Percentiles rank a stretch among this genome's conserved stretches.
These are phyloP conservation scores for Eurystomus gularis DNA, from an alignment of 2,113 vertebrate genomes.

Conservation along the genomic window DNA sequence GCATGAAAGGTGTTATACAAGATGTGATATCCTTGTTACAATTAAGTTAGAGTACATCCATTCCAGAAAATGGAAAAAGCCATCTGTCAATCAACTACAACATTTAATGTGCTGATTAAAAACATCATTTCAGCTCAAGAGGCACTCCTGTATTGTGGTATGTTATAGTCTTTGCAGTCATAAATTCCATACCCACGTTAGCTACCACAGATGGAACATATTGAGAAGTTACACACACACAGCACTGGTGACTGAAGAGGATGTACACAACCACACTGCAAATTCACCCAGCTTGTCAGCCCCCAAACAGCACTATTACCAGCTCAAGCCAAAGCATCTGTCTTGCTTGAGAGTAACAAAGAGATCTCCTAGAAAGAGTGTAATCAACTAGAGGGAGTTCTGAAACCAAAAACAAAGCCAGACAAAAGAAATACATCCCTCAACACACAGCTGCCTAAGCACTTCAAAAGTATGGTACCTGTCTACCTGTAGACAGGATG, in stretches of 20 bases:
- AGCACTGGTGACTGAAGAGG: conserved; percentile 32
- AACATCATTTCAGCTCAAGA: conserved; percentile 51
- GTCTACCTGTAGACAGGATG: neutral
- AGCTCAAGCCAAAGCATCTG: conserved; percentile 59
- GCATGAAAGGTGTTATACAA: conserved; percentile 17
- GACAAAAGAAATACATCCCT: neutral
- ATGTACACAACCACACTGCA: conserved; percentile 40
- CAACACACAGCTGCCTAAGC: neutral
- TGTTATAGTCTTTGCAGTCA: conserved; percentile 35
- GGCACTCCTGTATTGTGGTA: conserved; percentile 44
- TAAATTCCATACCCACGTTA: conserved; percentile 45
- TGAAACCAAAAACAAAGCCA: neutral
- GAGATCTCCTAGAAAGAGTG: neutral
- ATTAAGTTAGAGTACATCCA: conserved; percentile 19
- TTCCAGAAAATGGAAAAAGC: conserved; percentile 26
- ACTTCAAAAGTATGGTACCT: neutral
- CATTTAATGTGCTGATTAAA: conserved; percentile 56
- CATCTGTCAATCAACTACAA: conserved; percentile 51
- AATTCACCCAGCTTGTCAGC: conserved; percentile 56
- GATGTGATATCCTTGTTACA: conserved; percentile 1
- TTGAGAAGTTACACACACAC: conserved; percentile 49
- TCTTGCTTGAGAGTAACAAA: conserved; percentile 23
- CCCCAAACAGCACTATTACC: conserved; percentile 39
- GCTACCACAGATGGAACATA: conserved; percentile 52
- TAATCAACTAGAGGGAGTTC: neutral